phyloP scores from a whole-genome alignment of 2,797 vertebrate species.

The Oceanodroma leucorhoa region DNA sequence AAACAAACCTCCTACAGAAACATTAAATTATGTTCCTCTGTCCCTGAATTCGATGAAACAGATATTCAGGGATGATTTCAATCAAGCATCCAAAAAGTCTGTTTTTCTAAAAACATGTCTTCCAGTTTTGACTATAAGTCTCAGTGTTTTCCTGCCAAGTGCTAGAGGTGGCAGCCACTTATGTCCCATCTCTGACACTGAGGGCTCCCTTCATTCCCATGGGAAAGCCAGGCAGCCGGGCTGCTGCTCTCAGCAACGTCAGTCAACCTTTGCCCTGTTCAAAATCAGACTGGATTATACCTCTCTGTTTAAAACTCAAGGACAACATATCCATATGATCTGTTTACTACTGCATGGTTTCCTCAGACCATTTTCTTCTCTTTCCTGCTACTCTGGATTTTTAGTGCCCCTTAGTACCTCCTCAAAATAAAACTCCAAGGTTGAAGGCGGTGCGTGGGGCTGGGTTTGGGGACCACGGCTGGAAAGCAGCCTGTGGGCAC shows the following conservation, averaged over 20 bases:
- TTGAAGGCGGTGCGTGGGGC: not conserved
- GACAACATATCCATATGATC: not conserved
- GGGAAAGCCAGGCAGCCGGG: not conserved
- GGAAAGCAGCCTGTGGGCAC: not conserved
- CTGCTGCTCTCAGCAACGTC: not conserved
- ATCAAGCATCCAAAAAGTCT: not conserved
- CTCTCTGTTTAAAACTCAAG: not conserved
- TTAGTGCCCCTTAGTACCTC: not conserved
- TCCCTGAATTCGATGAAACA: not conserved
- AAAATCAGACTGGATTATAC: too few species aligned
- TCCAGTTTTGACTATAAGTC: not conserved
- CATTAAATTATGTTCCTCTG: not conserved
- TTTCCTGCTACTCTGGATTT: not conserved
- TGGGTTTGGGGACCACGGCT: accelerated
- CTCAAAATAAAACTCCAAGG: not conserved
- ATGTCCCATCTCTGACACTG: accelerated
- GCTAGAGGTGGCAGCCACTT: not conserved
- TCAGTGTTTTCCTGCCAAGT: not conserved
- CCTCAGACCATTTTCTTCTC: not conserved
- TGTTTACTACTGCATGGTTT: too few species aligned
- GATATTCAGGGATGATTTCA: not conserved
- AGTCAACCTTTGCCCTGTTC: accelerated
- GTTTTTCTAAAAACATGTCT: not conserved
- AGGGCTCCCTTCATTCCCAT: not conserved
- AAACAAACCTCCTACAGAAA: not conserved